These are phyloP conservation scores for Bursaphelenchus okinawaensis DNA, from an alignment of 2,888 invertebrate species.

Conservation along the genomic window DNA sequence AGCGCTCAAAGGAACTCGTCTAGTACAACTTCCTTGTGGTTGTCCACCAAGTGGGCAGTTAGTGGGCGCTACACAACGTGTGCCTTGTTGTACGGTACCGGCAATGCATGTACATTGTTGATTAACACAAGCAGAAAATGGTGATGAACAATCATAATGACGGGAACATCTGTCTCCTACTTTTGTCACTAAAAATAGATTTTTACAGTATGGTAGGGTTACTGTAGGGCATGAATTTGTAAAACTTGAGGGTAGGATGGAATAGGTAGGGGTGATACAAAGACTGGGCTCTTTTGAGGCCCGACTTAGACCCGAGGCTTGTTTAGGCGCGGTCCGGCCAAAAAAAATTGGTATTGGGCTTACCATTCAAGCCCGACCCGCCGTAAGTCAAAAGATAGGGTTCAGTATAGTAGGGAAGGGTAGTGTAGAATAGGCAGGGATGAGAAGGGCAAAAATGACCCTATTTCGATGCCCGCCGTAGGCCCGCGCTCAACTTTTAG, in stretches of 20 bases:
- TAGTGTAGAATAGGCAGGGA: neutral
- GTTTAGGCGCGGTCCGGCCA: too few species aligned
- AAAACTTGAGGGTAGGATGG: too few species aligned
- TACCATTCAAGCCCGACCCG: too few species aligned
- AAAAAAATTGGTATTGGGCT: too few species aligned
- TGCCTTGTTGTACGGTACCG: slow-evolving; percentile 49
- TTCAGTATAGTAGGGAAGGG: neutral
- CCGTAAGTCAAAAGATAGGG: too few species aligned
- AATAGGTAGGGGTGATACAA: too few species aligned
- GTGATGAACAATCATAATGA: slow-evolving; percentile 56
- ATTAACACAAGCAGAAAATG: slow-evolving; percentile 56
- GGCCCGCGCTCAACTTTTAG: too few species aligned
- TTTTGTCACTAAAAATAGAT: slow-evolving; percentile 36
- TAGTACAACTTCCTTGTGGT: slow-evolving; percentile 44
- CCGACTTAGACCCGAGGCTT: too few species aligned
- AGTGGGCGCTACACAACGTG: slow-evolving; percentile 50
- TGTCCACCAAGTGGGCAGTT: slow-evolving; percentile 55
- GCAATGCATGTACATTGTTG: slow-evolving; percentile 55
- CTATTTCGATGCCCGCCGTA: too few species aligned
- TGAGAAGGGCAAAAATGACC: neutral
- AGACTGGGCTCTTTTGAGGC: too few species aligned
- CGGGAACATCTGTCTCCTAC: slow-evolving; percentile 55
- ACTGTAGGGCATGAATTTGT: too few species aligned
- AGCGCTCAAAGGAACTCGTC: slow-evolving; percentile 34
- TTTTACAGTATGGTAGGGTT: too few species aligned